Evolutionary conservation across 2,113 vertebrate genomes (phyloP), one percentile per base, ranked within the genome.

Genomic region (Mus musculus): DNA sequence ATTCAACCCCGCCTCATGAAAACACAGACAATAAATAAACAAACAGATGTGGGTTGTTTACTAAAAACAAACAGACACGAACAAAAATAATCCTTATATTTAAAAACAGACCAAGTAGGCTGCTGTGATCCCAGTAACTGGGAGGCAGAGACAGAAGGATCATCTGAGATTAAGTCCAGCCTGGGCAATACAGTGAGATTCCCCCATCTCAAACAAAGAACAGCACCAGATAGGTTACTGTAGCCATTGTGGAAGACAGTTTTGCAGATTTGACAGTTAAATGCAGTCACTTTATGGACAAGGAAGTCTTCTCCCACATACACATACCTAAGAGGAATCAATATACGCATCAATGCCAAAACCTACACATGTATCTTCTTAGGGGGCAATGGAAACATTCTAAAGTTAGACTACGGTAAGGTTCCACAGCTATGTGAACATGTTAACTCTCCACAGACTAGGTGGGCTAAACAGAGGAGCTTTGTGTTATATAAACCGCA

Each of bases 301-400:
- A 36, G 90, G 14, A 46, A 42, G 24, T 67, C 61, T 65, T 42
- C 13, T 42, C 1, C 81, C 67, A 19, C 4, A 65, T 30, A 85
- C 46, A n/a, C 46, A n/a, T 26, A 14, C 46, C 46, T 28, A 69
- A 87, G 65, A 87, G 20, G 49, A 87, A 65, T 13, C 67, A 59
- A 56, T 87, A 76, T 24, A n/a, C 3, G 28, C 63, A 24, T 8
- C 80, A 17, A 24, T 56, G 90, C 5, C 59, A 93, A 78, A 80
- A 39, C 78, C 75, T 92, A 22, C 12, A 90, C 10, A 39, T 65
- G 2, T 91, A 76, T 77, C 19, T 96, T 81, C 95, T 85, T 86
- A 86, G 56, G 2, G 33, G 20, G 67, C 84, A 10, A 52, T 10
- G 30, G 82, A 78, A 81, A 88, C 24, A 7, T 69, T 93, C 26